Evolutionary conservation across 2,113 vertebrate genomes (phyloP).

Genomic region (Mesitornis unicolor): DNA sequence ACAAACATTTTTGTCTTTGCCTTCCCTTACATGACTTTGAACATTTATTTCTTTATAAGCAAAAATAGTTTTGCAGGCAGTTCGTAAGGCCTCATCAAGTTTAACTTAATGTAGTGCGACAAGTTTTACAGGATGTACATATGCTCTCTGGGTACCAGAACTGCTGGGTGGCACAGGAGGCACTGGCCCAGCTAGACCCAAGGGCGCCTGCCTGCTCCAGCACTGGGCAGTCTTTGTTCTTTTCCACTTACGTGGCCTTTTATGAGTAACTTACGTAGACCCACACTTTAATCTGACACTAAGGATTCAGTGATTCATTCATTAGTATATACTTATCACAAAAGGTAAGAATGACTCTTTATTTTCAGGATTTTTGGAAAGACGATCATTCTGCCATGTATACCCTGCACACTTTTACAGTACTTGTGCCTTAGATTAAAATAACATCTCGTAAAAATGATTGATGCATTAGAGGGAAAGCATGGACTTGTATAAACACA

Average conservation of each 20-base stretch:
- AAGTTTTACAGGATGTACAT: neutral
- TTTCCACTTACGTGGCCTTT: neutral
- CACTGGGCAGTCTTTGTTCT: neutral
- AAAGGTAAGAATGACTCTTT: neutral
- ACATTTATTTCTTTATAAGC: neutral
- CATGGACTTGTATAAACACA: too few relatives aligned
- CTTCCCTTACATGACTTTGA: neutral
- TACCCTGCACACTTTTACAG: neutral
- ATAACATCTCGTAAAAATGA: neutral
- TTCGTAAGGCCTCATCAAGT: neutral
- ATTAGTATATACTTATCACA: neutral
- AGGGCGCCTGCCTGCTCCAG: neutral
- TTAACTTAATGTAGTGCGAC: neutral
- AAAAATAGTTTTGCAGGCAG: neutral
- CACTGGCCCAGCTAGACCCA: neutral
- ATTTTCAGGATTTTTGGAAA: neutral
- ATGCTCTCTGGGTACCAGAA: neutral
- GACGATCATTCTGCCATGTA: neutral
- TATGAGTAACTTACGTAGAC: neutral
- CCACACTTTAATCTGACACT: neutral
- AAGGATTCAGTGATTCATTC: neutral
- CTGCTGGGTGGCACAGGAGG: neutral
- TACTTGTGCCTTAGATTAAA: neutral
- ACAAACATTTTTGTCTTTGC: neutral
- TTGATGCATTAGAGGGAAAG: neutral